Evolutionary conservation across 1,140 invertebrate species (phyloP).

Genomic region (Cheumatopsyche charites): DNA sequence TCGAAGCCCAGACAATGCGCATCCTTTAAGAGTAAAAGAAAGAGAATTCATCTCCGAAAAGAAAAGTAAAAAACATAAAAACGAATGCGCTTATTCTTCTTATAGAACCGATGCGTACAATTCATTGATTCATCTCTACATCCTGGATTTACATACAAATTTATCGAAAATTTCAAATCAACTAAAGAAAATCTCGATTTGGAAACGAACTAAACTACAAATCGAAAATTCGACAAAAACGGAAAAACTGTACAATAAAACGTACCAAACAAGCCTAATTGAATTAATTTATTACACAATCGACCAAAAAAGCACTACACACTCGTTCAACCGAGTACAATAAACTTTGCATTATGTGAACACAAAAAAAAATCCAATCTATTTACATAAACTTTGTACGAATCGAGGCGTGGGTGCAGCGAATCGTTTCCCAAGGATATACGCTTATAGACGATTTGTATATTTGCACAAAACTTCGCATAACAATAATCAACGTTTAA

Average conservation of each 20-base stretch:
- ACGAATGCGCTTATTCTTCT: neutral
- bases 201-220: too few relatives aligned
- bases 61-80: neutral
- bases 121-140: conserved; percentile 16
- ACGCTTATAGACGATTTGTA: neutral
- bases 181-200: too few relatives aligned
- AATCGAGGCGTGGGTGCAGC: conserved; percentile 5
- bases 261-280: too few relatives aligned
- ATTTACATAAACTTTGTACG: conserved; percentile 2
- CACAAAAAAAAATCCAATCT: too few relatives aligned
- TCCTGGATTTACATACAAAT: conserved; percentile 18
- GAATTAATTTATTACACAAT: too few relatives aligned
- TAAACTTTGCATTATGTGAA: too few relatives aligned
- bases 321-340: too few relatives aligned
- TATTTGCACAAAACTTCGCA: conserved; percentile 15
- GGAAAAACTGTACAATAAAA: too few relatives aligned
- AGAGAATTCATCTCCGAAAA: neutral
- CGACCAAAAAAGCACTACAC: too few relatives aligned
- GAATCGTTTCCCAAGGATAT: neutral
- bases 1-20: neutral
- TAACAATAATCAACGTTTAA: conserved; percentile 7
- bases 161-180: too few relatives aligned
- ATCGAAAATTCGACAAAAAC: too few relatives aligned
- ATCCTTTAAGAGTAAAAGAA: neutral
- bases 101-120: neutral